Evolutionary conservation across 2,888 invertebrate species (phyloP).

Genomic region (Tetropium fuscum): DNA sequence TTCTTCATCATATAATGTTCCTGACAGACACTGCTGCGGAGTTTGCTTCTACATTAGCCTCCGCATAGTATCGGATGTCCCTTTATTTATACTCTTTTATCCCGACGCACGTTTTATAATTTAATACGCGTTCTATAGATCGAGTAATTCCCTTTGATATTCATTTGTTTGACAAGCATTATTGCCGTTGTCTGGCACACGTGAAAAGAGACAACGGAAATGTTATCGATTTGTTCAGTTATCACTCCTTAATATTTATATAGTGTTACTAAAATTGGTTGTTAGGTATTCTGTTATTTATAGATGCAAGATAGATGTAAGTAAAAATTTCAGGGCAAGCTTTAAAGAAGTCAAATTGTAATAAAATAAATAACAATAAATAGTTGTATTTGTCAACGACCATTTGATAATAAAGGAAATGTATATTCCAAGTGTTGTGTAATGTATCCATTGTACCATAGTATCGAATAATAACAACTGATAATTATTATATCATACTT

Average conservation of each 20-base stretch:
- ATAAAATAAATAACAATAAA: too few species aligned
- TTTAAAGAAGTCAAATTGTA: too few species aligned
- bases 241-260: neutral
- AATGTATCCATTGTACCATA: too few species aligned
- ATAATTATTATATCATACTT: too few species aligned
- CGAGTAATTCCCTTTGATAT: slow-evolving; percentile 46
- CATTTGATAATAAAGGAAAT: too few species aligned
- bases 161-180: slow-evolving; percentile 46
- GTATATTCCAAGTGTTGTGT: too few species aligned
- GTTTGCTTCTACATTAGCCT: slow-evolving; percentile 43
- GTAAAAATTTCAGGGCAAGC: too few species aligned
- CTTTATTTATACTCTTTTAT: slow-evolving; percentile 44
- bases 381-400: too few species aligned
- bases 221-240: slow-evolving; percentile 7
- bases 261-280: too few species aligned
- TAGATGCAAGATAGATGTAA: too few species aligned
- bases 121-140: slow-evolving; percentile 47
- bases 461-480: too few species aligned
- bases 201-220: slow-evolving; percentile 23
- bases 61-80: slow-evolving; percentile 47
- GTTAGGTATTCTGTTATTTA: too few species aligned
- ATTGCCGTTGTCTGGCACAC: slow-evolving; percentile 30
- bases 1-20: slow-evolving; percentile 24
- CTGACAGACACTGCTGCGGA: slow-evolving; percentile 20
- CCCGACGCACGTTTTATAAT: slow-evolving; percentile 48